phyloP scores from a whole-genome alignment of 2,113 vertebrate genomes.

The Phaetusa simplex region DNA sequence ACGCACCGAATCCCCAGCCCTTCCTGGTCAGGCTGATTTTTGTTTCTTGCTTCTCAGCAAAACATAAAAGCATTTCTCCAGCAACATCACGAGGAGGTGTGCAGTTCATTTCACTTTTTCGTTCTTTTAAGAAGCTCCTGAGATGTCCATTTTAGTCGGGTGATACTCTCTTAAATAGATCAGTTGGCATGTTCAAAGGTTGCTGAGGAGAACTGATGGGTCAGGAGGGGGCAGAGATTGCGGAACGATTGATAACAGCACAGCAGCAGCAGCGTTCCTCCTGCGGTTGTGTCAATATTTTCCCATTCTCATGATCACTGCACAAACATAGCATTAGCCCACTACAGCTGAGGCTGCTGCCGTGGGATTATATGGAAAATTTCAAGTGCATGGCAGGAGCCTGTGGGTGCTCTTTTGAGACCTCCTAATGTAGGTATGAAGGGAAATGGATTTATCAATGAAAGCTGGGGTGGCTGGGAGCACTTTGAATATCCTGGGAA shows the following conservation, averaged over 20 bases:
- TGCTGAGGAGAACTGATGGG: slow-evolving; percentile 12
- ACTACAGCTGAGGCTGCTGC: background rate
- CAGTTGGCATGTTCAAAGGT: slow-evolving; percentile 56
- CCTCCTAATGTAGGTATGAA: background rate
- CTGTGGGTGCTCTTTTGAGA: background rate
- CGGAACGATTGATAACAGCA: background rate
- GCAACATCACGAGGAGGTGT: background rate
- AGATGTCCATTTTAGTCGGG: background rate
- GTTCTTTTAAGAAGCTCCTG: background rate
- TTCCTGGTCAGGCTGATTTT: background rate
- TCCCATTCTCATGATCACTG: slow-evolving; percentile 48
- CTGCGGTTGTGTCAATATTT: slow-evolving; percentile 69
- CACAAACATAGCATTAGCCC: slow-evolving; percentile 63
- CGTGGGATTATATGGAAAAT: slow-evolving; percentile 3
- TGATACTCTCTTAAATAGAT: slow-evolving; percentile 3
- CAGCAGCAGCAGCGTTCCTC: background rate
- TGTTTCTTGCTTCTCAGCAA: background rate
- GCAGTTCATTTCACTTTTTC: background rate
- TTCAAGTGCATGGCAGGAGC: background rate
- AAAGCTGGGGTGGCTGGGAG: background rate
- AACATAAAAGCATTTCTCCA: background rate
- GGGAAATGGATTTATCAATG: background rate
- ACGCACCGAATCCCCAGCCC: background rate
- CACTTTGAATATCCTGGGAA: background rate
- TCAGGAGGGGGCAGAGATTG: slow-evolving; percentile 2